A percentile compares a stretch with the other conserved stretches of the same genome.
Evolutionary conservation across 1,140 invertebrate species (phyloP).

Genomic region (Micrasema longulum): DNA sequence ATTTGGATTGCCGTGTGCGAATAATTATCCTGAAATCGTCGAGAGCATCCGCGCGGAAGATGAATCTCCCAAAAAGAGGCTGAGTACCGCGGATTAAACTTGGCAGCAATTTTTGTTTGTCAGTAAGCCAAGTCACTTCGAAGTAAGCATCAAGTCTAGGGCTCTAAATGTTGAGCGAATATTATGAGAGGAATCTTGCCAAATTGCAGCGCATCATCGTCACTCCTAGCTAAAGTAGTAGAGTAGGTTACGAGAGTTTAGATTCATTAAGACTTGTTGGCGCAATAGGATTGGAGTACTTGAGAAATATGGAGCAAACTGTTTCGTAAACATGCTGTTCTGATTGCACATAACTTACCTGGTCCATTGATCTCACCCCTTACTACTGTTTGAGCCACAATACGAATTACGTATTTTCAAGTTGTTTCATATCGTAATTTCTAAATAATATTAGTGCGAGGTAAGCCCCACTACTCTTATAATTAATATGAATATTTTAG

Average conservation of each 20-base stretch:
- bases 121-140: conserved; percentile 14
- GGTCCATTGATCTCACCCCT: no score
- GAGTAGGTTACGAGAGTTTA: conserved; percentile 22
- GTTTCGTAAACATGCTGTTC: not conserved
- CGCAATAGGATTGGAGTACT: conserved; percentile 12
- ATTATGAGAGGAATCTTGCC: conserved; percentile 21
- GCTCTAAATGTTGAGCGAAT: conserved; percentile 20
- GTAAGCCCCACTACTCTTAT: no score
- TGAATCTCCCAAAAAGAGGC: not conserved
- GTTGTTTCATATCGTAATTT: no score
- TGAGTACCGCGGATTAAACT: conserved; percentile 13
- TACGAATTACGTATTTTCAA: no score
- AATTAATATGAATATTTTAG: no score
- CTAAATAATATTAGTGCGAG: no score
- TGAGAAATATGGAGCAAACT: not conserved
- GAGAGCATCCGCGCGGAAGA: not conserved
- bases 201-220: conserved; percentile 24
- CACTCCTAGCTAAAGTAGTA: conserved; percentile 1
- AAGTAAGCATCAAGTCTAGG: conserved; percentile 1
- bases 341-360: no score
- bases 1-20: no score
- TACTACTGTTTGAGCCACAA: no score
- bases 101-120: conserved; percentile 38
- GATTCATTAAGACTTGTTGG: conserved; percentile 32
- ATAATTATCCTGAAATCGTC: not conserved